Percentiles rank a stretch among this genome's conserved stretches.
Conservation (phyloP, 2,888 invertebrate genomes). For the Drosophila sordidula region DNA sequence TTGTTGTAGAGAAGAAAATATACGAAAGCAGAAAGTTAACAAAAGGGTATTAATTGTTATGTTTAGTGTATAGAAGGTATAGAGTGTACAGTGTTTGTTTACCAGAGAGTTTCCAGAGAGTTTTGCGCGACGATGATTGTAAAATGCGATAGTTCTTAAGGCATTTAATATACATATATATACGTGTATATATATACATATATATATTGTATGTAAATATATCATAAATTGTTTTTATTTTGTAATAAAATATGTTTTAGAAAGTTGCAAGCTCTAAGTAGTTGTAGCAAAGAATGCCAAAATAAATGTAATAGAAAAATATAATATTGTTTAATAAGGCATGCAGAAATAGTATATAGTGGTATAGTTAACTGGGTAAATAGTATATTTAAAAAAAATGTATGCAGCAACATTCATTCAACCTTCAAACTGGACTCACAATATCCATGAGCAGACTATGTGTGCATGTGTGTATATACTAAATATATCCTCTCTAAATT, state of each 20-base stretch:
- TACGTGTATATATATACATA: slow-evolving; percentile 13
- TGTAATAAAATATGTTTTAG: slow-evolving; percentile 35
- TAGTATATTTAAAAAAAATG: slow-evolving; percentile 13
- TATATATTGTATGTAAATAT: slow-evolving; percentile 29
- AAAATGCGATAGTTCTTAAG: slow-evolving; percentile 56
- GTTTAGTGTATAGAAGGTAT: slow-evolving; percentile 18
- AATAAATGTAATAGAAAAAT: slow-evolving; percentile 59
- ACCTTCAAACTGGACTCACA: slow-evolving; percentile 9
- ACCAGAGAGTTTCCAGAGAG: slow-evolving; percentile 49
- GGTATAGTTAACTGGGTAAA: slow-evolving; percentile 17
- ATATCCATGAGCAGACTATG: slow-evolving; percentile 12
- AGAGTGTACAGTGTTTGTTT: slow-evolving; percentile 26
- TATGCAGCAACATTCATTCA: slow-evolving; percentile 12
- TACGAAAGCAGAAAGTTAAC: slow-evolving; percentile 40
- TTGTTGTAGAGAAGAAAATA: slow-evolving; percentile 51
- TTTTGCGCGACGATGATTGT: slow-evolving; percentile 50
- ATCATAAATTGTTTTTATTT: slow-evolving; percentile 28
- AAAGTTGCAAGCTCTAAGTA: slow-evolving; percentile 56
- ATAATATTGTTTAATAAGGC: slow-evolving; percentile 57
- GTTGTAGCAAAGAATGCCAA: slow-evolving; percentile 55
- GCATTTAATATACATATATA: slow-evolving; percentile 37
- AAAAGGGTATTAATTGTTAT: slow-evolving; percentile 33
- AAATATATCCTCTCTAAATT: neutral
- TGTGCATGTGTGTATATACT: slow-evolving; percentile 7
- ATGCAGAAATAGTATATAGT: slow-evolving; percentile 49